A percentile compares a stretch with the other conserved stretches of the same genome.
Conservation (phyloP, 1,140 invertebrate species). For the Bacillus rossius region DNA sequence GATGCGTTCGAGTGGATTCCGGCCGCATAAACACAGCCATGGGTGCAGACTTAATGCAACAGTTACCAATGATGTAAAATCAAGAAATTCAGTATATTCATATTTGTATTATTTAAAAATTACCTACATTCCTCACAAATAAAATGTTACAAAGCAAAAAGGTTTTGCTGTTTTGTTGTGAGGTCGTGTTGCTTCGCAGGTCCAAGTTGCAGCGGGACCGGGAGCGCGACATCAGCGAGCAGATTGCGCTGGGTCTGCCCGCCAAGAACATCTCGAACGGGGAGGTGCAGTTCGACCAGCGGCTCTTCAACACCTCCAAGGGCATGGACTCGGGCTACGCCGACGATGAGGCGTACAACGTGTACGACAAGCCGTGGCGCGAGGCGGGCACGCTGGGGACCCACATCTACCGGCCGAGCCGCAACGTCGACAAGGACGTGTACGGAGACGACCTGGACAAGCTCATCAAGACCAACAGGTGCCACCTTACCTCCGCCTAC, state of each 20-base stretch:
- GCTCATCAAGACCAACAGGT: conserved; percentile 84
- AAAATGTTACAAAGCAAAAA: no score
- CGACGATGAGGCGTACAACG: conserved; percentile 96
- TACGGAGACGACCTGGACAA: conserved; percentile 87
- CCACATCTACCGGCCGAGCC: conserved; percentile 88
- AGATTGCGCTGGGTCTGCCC: conserved; percentile 95
- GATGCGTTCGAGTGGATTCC: no score
- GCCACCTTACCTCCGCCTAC: no score
- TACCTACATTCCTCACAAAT: no score
- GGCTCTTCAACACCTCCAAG: conserved; percentile 92
- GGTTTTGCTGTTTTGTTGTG: no score
- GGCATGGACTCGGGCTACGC: conserved; percentile 96
- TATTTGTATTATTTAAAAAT: no score
- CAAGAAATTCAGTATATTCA: no score
- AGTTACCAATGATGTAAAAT: no score
- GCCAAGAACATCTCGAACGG: conserved; percentile 67
- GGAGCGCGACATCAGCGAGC: conserved; percentile 97
- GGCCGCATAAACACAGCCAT: no score
- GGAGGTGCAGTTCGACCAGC: conserved; percentile 91
- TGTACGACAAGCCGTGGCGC: conserved; percentile 95
- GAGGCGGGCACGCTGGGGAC: conserved; percentile 74
- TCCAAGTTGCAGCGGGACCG: conserved; percentile 84
- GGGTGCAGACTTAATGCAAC: no score
- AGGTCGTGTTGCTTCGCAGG: conserved; percentile 44
- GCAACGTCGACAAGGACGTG: conserved; percentile 83